Conservation (phyloP, 2,113 vertebrate species). For the Poeciliopsis turrubarensis region DNA sequence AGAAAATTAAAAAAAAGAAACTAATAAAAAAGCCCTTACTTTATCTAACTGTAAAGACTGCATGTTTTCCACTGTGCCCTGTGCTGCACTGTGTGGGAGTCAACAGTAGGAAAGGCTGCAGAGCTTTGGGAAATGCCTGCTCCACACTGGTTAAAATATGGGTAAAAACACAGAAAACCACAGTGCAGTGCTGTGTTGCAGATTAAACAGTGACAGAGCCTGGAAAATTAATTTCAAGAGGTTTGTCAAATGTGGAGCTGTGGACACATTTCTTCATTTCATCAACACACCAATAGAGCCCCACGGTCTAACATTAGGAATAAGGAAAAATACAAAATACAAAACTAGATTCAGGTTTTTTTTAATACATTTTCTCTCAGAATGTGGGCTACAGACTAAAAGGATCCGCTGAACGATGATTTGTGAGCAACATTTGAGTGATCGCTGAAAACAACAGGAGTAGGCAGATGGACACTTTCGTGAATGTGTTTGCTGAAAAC, state of each 20-base stretch:
- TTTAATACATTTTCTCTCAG: not conserved
- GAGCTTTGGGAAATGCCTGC: conserved; percentile 3
- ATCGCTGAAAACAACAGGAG: conserved; percentile 12
- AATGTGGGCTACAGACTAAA: conserved; percentile 1
- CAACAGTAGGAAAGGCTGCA: conserved; percentile 15
- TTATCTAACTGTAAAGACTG: not conserved
- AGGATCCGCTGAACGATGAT: conserved; percentile 7
- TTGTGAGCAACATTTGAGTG: conserved; percentile 8
- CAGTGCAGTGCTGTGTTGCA: conserved; percentile 4
- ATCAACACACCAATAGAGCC: conserved; percentile 11
- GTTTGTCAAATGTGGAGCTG: not conserved
- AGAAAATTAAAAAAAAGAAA: not conserved
- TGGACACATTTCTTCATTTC: conserved; percentile 12
- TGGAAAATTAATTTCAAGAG: conserved; percentile 10
- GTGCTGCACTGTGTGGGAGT: conserved; percentile 28
- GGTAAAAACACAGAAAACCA: conserved; percentile 24
- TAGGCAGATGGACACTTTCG: conserved; percentile 16
- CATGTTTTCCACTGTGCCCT: not conserved
- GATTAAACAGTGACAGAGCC: conserved; percentile 18
- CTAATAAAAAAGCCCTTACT: not conserved
- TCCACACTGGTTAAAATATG: conserved; percentile 17
- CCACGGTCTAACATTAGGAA: conserved; percentile 1
- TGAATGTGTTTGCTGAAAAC: conserved; percentile 4
- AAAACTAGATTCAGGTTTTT: conserved; percentile 1
- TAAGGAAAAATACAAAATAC: not conserved